Evolutionary conservation across 2,888 invertebrate species (phyloP).

Genomic region (Cheilosia variabilis): DNA sequence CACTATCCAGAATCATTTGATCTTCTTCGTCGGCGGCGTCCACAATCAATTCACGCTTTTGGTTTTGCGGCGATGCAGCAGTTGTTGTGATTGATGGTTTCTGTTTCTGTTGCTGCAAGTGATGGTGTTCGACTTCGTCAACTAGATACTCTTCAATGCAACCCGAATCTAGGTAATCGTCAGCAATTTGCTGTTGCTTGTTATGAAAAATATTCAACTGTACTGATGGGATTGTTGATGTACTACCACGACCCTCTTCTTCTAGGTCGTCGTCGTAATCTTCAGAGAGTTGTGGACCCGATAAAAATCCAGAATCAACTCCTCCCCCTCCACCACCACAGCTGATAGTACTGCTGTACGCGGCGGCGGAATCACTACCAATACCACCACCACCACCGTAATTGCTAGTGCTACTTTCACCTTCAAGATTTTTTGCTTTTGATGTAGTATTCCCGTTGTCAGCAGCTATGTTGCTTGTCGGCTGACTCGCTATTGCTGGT

Average conservation of each 20-base stretch:
- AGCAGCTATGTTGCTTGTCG: constrained; percentile 57
- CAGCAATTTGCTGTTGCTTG: constrained; percentile 39
- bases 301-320: constrained; percentile 84
- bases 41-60: constrained; percentile 29
- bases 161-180: constrained; percentile 78
- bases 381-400: constrained; percentile 52
- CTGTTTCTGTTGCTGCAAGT: constrained; percentile 53
- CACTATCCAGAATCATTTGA: constrained; percentile 87
- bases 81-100: constrained; percentile 59
- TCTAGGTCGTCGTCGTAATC: constrained; percentile 76
- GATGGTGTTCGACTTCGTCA: constrained; percentile 66
- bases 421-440: constrained; percentile 39
- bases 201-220: constrained; percentile 50
- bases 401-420: constrained; percentile 54
- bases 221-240: constrained; percentile 48
- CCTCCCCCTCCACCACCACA: constrained; percentile 55
- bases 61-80: constrained; percentile 73
- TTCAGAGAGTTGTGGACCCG: constrained; percentile 82
- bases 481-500: constrained; percentile 13
- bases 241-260: constrained; percentile 64
- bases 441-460: constrained; percentile 50
- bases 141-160: constrained; percentile 77
- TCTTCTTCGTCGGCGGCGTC: constrained; percentile 76
- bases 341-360: constrained; percentile 46
- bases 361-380: constrained; percentile 36